These are phyloP conservation scores for Coreius guichenoti DNA, from an alignment of 2,797 vertebrate genomes.

Conservation along the genomic window DNA sequence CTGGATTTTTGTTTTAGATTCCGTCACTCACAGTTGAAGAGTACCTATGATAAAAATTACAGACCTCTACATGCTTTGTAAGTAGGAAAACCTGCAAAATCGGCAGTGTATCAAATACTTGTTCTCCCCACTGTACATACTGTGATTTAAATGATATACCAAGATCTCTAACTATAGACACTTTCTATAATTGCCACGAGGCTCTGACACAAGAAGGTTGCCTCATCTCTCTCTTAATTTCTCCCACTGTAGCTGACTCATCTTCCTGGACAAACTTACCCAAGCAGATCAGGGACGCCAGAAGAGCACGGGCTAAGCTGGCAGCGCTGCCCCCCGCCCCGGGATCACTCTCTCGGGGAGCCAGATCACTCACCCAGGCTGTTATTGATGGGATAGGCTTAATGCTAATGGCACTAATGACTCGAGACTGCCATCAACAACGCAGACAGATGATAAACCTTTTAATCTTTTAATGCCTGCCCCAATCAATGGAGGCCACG, in stretches of 20 bases:
- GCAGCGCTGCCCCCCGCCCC: slow-evolving; percentile 56
- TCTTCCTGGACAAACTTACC: slow-evolving; percentile 43
- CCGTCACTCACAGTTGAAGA: too few species aligned
- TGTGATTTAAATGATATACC: not conserved
- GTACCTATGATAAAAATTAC: too few species aligned
- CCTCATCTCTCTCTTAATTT: not conserved
- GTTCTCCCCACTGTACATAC: too few species aligned
- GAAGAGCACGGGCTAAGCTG: slow-evolving; percentile 51
- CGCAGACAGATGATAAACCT: slow-evolving; percentile 69
- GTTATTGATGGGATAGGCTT: slow-evolving; percentile 79
- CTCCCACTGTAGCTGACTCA: slow-evolving; percentile 25
- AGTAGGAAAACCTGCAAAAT: too few species aligned
- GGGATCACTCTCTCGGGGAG: slow-evolving; percentile 67
- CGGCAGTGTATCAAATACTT: too few species aligned
- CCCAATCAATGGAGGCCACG: slow-evolving; percentile 66
- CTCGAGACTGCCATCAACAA: slow-evolving; percentile 75
- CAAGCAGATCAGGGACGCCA: slow-evolving; percentile 43
- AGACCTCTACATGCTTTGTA: too few species aligned
- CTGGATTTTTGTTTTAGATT: too few species aligned
- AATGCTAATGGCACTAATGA: slow-evolving; percentile 80
- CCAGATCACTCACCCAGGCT: slow-evolving; percentile 72
- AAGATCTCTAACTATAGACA: not conserved
- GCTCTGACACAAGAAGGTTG: slow-evolving; percentile 50
- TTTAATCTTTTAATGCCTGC: slow-evolving; percentile 79
- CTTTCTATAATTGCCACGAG: not conserved